Base-by-base conservation (phyloP, 2,113 vertebrate species). In the Calidris pygmaea region DNA sequence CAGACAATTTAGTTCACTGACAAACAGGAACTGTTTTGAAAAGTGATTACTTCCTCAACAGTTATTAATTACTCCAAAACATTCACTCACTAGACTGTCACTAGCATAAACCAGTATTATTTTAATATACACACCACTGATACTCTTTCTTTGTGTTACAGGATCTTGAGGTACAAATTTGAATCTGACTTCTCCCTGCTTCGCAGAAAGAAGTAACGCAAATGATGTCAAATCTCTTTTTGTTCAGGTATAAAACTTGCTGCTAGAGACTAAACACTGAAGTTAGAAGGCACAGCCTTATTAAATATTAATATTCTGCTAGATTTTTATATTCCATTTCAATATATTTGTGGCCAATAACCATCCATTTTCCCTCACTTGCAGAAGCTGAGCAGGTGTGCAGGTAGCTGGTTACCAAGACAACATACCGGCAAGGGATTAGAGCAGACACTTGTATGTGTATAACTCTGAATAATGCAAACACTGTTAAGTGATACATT, bases 371-470 rank as follows among this genome's bases (percentile, higher is more conserved):
- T 94, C 95, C 93, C 94, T 96, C 96, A 97, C 96, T 97, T 97
- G 93, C 73, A 98, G 97, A 87, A 97, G 93, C 91, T 0, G 76
- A 98, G 98, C 98, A 98, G 97, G 97, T 98, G 98, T 98, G 98
- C 98, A 98, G 98, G 98, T 98, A 98, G 98, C 97, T 94, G 97
- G 98, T 98, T 98, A 97, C 98, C 97, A 98, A 97, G 98, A 96
- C 98, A 98, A 98, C 98, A 92, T 93, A 96, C 89, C 95, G 95
- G 97, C 98, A 97, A 96, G 98, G 98, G 98, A 98, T 98, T 98
- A 98, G 96, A 98, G 96, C 94, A 95, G 97, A 97, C 96, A 98
- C 97, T 98, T 98, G 97, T 97, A 95, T 94, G 96, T 97, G 97
- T 96, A 97, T 96, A 97, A 98, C 97, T 98, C 98, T 98, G 98